Base-by-base conservation (phyloP, 2,888 invertebrate species). In the Lymantria monacha region DNA sequence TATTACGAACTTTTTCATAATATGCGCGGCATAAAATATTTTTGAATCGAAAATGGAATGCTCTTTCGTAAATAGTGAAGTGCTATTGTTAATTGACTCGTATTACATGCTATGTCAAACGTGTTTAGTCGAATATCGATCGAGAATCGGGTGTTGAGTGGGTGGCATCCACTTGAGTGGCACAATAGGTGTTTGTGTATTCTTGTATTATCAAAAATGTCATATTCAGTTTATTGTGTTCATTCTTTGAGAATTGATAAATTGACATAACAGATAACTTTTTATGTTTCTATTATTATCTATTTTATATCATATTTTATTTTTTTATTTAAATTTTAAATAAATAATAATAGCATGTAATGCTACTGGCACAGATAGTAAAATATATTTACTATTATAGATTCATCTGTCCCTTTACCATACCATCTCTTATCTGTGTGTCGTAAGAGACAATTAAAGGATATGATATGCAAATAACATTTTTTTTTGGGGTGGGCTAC, bases 51-150 rank as follows among this genome's bases (percentile, higher is more conserved):
- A 9, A 22, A 11, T 30, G 7, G 14, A 22, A 22, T 30, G 11
- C 15, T 65, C 69, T 70, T 60, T 63, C 70, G 66, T 62, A 66
- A 66, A 70, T 72, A 63, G 58, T 63, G 30, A 66, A 67, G 61
- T 61, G 64, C 73, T 64, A 78, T 81, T 81, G 81, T 80, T 76
- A 78, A 81, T 81, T 81, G 80, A 81, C 76, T 71, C 68, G 74
- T 79, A 75, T 70, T 72, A 77, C 70, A 76, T 71, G 73, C 77
- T 70, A 66, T 66, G 63, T 69, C 38, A 12, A 12, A 38, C 38
- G 72, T 74, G 70, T 76, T 77, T 69, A 61, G 67, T 48, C 48
- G 52, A 52, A 37, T 59, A 68, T n/a, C n/a, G 1, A 38, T 7
- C 7, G 11, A n/a, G 38, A 38, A 38, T 68, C 53, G 57, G 67